These are phyloP conservation scores for Cephalotes varians DNA, from an alignment of 2,888 invertebrate species.

Conservation along the genomic window DNA sequence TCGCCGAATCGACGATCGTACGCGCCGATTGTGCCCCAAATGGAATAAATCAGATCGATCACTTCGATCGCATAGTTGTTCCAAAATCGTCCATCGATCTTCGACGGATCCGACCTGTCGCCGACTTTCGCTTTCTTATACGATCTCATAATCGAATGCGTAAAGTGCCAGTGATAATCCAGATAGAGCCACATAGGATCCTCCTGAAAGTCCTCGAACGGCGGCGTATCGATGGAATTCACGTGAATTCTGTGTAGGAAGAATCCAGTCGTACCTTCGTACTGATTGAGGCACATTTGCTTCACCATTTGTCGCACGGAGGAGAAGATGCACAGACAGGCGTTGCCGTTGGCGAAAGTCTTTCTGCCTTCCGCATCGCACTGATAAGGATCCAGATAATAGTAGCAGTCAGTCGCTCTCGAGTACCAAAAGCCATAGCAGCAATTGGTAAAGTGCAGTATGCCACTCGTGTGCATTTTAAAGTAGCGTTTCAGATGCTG, in stretches of 20 bases:
- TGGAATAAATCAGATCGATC: conserved; percentile 80
- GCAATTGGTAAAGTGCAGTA: conserved; percentile 83
- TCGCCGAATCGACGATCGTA: conserved; percentile 79
- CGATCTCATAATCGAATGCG: conserved; percentile 16
- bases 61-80: conserved; percentile 82
- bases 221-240: conserved; percentile 77
- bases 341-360: conserved; percentile 68
- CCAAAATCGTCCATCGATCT: conserved; percentile 74
- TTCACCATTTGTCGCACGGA: conserved; percentile 78
- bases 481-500: conserved; percentile 77
- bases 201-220: conserved; percentile 76
- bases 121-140: conserved; percentile 25
- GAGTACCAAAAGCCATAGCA: conserved; percentile 85
- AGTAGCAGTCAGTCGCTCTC: conserved; percentile 77
- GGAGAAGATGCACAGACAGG: conserved; percentile 80
- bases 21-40: conserved; percentile 82
- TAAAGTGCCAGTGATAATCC: conserved; percentile 83
- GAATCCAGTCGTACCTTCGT: conserved; percentile 80
- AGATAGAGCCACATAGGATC: conserved; percentile 84
- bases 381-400: conserved; percentile 83
- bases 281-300: conserved; percentile 79
- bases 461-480: conserved; percentile 74
- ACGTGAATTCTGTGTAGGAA: conserved; percentile 82
- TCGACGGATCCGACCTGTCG: background rate
- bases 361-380: conserved; percentile 77